Evolutionary conservation across 1,140 invertebrate genomes (phyloP).

Genomic region (Macrocentrus cingulum): DNA sequence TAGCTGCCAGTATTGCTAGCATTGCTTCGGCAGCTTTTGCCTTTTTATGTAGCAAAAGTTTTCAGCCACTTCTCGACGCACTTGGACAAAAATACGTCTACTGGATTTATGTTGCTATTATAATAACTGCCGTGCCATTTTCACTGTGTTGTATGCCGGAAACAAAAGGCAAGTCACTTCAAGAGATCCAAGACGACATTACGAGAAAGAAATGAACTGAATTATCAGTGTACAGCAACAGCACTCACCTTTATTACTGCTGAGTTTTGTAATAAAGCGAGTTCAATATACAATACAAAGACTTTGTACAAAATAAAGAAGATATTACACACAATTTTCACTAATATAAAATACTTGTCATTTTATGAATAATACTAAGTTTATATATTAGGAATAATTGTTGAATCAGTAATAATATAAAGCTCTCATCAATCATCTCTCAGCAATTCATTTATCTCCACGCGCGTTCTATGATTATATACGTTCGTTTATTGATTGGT

Average conservation of each 20-base stretch:
- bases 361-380: too few relatives aligned
- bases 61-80: conserved; percentile 64
- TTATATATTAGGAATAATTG: too few relatives aligned
- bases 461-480: too few relatives aligned
- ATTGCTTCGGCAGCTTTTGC: conserved; percentile 71
- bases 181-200: conserved; percentile 34
- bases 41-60: conserved; percentile 74
- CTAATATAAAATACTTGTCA: too few relatives aligned
- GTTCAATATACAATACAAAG: neutral
- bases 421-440: too few relatives aligned
- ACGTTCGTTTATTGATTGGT: too few relatives aligned
- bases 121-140: conserved; percentile 23
- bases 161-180: conserved; percentile 40
- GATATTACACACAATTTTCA: too few relatives aligned
- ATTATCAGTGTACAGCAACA: neutral
- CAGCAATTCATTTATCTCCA: too few relatives aligned
- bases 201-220: too few relatives aligned
- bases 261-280: neutral
- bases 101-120: conserved; percentile 67
- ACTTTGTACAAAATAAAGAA: too few relatives aligned
- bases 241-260: neutral
- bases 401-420: too few relatives aligned
- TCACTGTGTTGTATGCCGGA: conserved; percentile 32
- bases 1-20: conserved; percentile 65
- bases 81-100: conserved; percentile 73